phyloP scores from a whole-genome alignment of 1,140 invertebrate genomes.

The Brachionus koreanus region DNA sequence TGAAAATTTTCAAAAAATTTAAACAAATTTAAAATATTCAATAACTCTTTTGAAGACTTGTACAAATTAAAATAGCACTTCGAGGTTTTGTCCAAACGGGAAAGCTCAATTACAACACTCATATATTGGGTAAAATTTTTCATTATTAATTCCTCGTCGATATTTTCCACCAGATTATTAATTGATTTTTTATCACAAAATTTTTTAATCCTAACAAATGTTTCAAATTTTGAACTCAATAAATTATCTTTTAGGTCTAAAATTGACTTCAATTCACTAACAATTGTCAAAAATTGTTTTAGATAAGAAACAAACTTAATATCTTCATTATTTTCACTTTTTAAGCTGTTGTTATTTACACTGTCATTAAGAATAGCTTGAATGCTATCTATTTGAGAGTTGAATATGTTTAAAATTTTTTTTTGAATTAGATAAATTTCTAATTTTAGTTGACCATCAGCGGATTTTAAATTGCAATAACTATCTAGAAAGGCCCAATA shows the following conservation, averaged over 20 bases:
- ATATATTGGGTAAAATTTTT: not conserved
- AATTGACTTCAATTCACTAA: not conserved
- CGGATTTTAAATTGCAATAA: constrained; percentile 70
- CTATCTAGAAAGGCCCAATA: constrained; percentile 81
- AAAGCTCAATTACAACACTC: constrained; percentile 33
- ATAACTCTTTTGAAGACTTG: constrained; percentile 10
- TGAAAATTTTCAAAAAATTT: constrained; percentile 39
- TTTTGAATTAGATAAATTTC: constrained; percentile 69
- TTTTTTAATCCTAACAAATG: not conserved
- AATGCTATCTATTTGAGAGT: not conserved
- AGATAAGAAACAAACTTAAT: not conserved
- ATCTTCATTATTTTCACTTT: not conserved
- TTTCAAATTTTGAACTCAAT: constrained; percentile 1
- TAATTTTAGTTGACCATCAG: constrained; percentile 68
- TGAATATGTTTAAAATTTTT: constrained; percentile 33
- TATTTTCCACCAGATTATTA: not conserved
- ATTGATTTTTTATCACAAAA: not conserved
- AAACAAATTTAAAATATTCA: not conserved
- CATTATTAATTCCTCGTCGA: not conserved
- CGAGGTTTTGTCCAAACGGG: constrained; percentile 38
- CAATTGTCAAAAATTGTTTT: not conserved
- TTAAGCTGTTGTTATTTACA: not conserved
- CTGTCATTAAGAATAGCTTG: not conserved
- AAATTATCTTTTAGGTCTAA: constrained; percentile 25
- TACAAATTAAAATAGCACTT: constrained; percentile 43